Base-by-base conservation (phyloP, 2,113 vertebrate species). In the Paralichthys olivaceus region DNA sequence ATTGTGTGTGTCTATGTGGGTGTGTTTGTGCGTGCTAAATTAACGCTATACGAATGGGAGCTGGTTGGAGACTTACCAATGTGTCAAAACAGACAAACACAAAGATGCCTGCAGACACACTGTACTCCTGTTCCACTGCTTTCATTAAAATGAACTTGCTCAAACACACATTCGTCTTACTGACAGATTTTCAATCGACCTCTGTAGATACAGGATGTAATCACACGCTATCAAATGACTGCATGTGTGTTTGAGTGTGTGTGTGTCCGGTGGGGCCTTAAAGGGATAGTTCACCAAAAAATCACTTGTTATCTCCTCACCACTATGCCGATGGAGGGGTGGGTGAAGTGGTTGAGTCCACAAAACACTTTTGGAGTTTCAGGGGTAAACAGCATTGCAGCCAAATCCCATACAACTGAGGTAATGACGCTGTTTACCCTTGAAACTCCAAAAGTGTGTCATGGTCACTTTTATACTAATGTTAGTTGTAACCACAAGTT, bases 181-280 rank as follows among this genome's bases (percentile, higher is more conserved):
- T 81, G 80, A 74, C 83, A 75, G 65, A 1, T 63, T 57, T 53
- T 80, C 76, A 55, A 64, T 83, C 17, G 23, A 37, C 53, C 66
- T 45, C 66, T 53, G 20, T 7, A 32, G 32, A 69, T 55, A 20
- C 67, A 71, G 56, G 69, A 77, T 25, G 65, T 43, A 79, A 72
- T 75, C 61, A 23, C 70, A 73, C 1, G 57, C 23, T 40, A 51
- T 62, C 25, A 65, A 40, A 5, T n/a, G 58, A 1, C 23, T 3
- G 19, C 17, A 20, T 23, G 68, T 78, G 68, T 19, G 62, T 65
- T 37, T 65, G 68, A 53, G 76, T 60, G 51, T n/a, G 23, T 63
- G 64, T 61, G 47, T 23, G 47, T 2, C 32, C 32, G 7, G 49
- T 8, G 49, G 43, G 43, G 15, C 37, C 11, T 40, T 40, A 40